These are phyloP conservation scores for Lasioglossum oenotherae DNA, from an alignment of 2,888 invertebrate genomes.

Conservation along the genomic window DNA sequence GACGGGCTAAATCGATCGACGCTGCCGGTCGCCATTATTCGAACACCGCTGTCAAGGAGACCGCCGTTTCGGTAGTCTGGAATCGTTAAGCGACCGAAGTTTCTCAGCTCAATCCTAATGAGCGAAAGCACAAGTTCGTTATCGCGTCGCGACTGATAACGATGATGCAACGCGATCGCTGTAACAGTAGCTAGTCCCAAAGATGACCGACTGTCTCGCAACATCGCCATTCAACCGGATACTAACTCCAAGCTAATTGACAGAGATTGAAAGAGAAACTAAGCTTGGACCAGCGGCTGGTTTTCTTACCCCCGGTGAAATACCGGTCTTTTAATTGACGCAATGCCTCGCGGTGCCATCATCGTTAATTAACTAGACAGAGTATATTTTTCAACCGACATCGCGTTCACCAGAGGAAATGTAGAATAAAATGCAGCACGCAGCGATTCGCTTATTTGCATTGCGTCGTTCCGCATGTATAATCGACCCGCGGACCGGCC, in stretches of 20 bases:
- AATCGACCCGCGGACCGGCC: neutral
- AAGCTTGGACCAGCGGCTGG: neutral
- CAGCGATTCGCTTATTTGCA: conserved; percentile 6
- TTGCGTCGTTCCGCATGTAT: neutral
- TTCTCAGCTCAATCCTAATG: conserved; percentile 70
- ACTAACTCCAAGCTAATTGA: conserved; percentile 69
- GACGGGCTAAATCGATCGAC: neutral
- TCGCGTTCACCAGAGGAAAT: neutral
- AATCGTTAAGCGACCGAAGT: conserved; percentile 57
- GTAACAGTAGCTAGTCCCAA: conserved; percentile 71
- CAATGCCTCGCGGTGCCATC: neutral
- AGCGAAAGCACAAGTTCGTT: conserved; percentile 76
- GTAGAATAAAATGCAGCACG: neutral
- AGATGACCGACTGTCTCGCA: conserved; percentile 55
- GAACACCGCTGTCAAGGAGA: conserved; percentile 6
- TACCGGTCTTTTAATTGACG: neutral
- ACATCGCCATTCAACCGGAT: conserved; percentile 42
- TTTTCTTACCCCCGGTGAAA: neutral
- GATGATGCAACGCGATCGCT: conserved; percentile 75
- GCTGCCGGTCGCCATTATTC: neutral
- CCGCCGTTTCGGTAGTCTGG: conserved; percentile 14
- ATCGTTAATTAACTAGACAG: neutral
- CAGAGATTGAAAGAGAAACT: conserved; percentile 49
- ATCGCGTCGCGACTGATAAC: conserved; percentile 63
- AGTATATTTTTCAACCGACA: neutral